phyloP scores from a whole-genome alignment of 2,888 invertebrate genomes.

The Lasiommata megera region DNA sequence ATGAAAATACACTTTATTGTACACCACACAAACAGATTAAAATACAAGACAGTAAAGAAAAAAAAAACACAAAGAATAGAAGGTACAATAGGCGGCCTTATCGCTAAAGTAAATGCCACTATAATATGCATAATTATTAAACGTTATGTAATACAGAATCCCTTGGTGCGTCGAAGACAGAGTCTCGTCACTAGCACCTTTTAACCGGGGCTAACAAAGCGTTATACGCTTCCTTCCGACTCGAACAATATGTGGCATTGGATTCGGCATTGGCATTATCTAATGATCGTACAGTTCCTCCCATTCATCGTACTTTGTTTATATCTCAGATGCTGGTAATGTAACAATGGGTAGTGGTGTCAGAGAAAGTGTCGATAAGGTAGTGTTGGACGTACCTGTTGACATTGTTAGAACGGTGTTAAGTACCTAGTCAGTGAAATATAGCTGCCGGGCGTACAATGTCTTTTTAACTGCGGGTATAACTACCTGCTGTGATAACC shows the following conservation, averaged over 20 bases:
- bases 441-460: slow-evolving; percentile 7
- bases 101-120: too few relatives aligned
- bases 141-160: neutral
- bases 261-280: slow-evolving; percentile 75
- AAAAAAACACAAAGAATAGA: too few relatives aligned
- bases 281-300: slow-evolving; percentile 73
- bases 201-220: slow-evolving; percentile 58
- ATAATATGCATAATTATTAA: neutral
- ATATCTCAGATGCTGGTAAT: slow-evolving; percentile 28
- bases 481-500: too few relatives aligned
- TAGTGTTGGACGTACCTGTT: slow-evolving; percentile 28
- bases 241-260: slow-evolving; percentile 76
- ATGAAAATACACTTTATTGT: too few relatives aligned
- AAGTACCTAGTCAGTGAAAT: neutral
- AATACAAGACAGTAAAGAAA: too few relatives aligned
- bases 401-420: slow-evolving; percentile 25
- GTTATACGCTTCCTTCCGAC: slow-evolving; percentile 68
- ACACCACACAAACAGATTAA: too few relatives aligned
- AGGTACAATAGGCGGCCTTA: too few relatives aligned
- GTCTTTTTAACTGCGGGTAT: neutral
- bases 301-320: slow-evolving; percentile 55
- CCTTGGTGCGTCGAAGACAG: slow-evolving; percentile 19
- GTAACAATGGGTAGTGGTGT: slow-evolving; percentile 38
- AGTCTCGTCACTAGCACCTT: slow-evolving; percentile 44
- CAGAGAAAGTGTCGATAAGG: slow-evolving; percentile 39